Base-by-base conservation (phyloP, 2,797 vertebrate species). In the Bovichtus variegatus region DNA sequence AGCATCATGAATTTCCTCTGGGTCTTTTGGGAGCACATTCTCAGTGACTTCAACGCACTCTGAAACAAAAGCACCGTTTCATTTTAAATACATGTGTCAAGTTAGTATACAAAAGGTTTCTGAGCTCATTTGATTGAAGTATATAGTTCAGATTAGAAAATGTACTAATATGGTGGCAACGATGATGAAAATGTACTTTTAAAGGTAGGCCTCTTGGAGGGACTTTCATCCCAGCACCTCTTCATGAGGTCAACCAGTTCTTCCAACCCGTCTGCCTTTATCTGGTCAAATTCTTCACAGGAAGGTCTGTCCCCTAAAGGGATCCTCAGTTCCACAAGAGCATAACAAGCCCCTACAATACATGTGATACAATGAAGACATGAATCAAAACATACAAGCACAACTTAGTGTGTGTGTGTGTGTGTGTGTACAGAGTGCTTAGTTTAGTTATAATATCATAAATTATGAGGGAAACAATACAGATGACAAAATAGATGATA, bases 241-340 rank as follows among this genome's bases (percentile, higher is more conserved):
- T 40, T 1, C 91, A 96, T 95, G 62, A 96, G 92, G 1, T 63
- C 18, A 27, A 83, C 29, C 16, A 95, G 12, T 2, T 89, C 85
- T 10, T 18, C 6, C 61, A 94, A 60, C 6, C 91, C 91, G 0
- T 84, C 64, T 9, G 13, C 69, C 5, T 69, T 2, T 1, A 0
- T 21, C 25, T 2, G 9, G 10, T 87, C 66, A 19, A 94, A 50
- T 8, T 9, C 2, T 0, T 66, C 0, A 38, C 53, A 57, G 4
- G 0, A 0, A 19, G 95, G 95, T 63, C 95, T 85, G 36, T 93
- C 62, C 4, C 92, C 92, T 0, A 0, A 0, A 2, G 63, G 25
- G 31, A 95, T 71, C 3, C 1, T 59, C 2, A 84, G n/a, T 3
- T 0, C 7, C 41, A 95, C 80, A 19, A 58, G 47, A 15, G 0